Percentiles rank a stretch among this genome's conserved stretches.
Evolutionary conservation across 2,888 invertebrate species (phyloP).

Genomic region (Epiblema foenella): DNA sequence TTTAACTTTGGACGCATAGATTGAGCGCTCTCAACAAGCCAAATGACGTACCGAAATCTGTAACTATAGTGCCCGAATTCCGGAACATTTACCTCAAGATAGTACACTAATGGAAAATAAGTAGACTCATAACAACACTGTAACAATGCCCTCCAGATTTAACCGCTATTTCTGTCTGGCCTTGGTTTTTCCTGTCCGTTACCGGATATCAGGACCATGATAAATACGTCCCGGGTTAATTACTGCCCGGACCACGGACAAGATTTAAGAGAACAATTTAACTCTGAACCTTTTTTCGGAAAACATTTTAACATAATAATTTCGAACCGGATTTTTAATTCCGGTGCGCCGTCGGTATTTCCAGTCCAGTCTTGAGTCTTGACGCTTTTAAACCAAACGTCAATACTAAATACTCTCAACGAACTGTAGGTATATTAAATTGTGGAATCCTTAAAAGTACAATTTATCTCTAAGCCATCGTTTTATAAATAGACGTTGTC

Average conservation of each 20-base stretch:
- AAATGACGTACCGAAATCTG: too few species aligned
- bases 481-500: too few species aligned
- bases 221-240: slow-evolving; percentile 39
- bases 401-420: neutral
- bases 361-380: neutral
- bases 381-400: neutral
- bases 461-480: too few species aligned
- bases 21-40: too few species aligned
- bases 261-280: slow-evolving; percentile 38
- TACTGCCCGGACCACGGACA: slow-evolving; percentile 22
- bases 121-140: neutral
- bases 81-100: neutral
- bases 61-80: too few species aligned
- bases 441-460: too few species aligned
- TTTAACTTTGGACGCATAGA: too few species aligned
- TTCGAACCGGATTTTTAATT: slow-evolving; percentile 13
- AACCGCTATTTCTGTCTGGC: slow-evolving; percentile 20
- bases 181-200: slow-evolving; percentile 30
- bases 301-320: slow-evolving; percentile 32
- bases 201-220: slow-evolving; percentile 36
- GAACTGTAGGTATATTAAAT: too few species aligned
- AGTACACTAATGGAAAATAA: neutral
- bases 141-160: slow-evolving; percentile 21
- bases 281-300: slow-evolving; percentile 19
- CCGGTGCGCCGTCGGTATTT: neutral